Percentiles rank a stretch among this genome's conserved stretches.
Conservation (phyloP, 37 sponge, comb jelly and placozoan genomes). For the Beroe forskalii region DNA sequence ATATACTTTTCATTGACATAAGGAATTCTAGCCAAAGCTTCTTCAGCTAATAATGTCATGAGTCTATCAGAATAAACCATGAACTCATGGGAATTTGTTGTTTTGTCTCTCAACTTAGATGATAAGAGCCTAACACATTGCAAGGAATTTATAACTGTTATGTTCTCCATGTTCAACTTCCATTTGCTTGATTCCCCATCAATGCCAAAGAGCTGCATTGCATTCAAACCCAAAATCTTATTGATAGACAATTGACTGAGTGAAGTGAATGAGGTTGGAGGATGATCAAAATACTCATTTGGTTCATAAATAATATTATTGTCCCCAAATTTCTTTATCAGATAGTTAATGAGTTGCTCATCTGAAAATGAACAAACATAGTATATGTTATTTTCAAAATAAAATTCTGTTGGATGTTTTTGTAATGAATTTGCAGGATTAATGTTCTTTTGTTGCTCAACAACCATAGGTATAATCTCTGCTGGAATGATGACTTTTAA, state of each 20-base stretch:
- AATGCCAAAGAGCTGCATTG: background rate
- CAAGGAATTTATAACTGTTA: constrained; percentile 1
- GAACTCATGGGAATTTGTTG: background rate
- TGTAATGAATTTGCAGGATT: background rate
- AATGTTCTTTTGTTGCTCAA: background rate
- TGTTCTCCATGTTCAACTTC: background rate
- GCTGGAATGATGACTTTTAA: constrained; percentile 14
- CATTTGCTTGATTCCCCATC: background rate
- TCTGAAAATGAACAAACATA: background rate
- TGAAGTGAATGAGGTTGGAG: background rate
- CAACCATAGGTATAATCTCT: background rate
- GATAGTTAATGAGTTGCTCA: background rate
- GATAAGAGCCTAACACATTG: background rate
- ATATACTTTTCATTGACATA: background rate
- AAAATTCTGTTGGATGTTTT: background rate
- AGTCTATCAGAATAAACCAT: constrained; percentile 32
- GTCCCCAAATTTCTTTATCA: constrained; percentile 1
- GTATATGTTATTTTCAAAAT: constrained; percentile 16
- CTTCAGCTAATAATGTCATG: constrained; percentile 38
- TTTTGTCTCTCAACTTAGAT: constrained; percentile 6
- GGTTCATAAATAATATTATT: background rate
- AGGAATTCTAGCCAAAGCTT: constrained; percentile 32
- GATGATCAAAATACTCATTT: background rate
- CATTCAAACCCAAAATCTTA: constrained; percentile 28
- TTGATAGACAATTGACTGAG: background rate